A percentile compares a stretch with the other conserved stretches of the same genome.
Conservation (phyloP, 2,888 invertebrate genomes). For the Dolomedes plantarius region DNA sequence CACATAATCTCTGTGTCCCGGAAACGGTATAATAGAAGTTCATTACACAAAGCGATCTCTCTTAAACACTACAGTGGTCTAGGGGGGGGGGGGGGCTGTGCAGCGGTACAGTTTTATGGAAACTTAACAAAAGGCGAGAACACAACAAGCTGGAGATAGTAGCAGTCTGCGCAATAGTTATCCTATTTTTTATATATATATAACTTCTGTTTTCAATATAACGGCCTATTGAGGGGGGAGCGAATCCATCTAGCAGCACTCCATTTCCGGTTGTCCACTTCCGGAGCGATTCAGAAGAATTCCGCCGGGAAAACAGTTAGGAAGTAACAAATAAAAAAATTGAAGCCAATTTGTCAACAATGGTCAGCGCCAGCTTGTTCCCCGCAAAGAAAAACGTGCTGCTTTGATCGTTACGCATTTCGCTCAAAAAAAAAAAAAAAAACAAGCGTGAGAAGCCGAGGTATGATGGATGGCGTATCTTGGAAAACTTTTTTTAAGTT, state of each 20-base stretch:
- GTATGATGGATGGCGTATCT: no score
- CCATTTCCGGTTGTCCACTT: conserved; percentile 66
- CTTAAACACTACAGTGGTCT: no score
- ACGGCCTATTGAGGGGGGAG: background rate
- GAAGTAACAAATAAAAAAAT: conserved; percentile 34
- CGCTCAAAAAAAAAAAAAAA: background rate
- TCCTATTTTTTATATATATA: background rate
- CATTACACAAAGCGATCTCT: no score
- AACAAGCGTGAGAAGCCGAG: background rate
- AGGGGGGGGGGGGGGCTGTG: no score
- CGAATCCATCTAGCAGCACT: conserved; percentile 28
- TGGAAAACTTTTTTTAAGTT: no score
- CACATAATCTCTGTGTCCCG: no score
- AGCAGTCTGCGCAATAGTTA: background rate
- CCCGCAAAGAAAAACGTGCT: conserved; percentile 11
- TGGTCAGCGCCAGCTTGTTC: conserved; percentile 29
- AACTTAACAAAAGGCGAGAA: background rate
- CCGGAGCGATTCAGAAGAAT: conserved; percentile 66
- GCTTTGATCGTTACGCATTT: background rate
- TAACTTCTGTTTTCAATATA: conserved; percentile 13
- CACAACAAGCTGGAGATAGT: background rate
- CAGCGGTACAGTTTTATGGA: background rate
- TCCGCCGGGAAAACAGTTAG: conserved; percentile 53
- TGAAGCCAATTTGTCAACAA: conserved; percentile 58
- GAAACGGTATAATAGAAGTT: no score